A percentile compares a stretch with the other conserved stretches of the same genome.
Conservation (phyloP, 2,797 vertebrate genomes). For the Australoheros facetus region DNA sequence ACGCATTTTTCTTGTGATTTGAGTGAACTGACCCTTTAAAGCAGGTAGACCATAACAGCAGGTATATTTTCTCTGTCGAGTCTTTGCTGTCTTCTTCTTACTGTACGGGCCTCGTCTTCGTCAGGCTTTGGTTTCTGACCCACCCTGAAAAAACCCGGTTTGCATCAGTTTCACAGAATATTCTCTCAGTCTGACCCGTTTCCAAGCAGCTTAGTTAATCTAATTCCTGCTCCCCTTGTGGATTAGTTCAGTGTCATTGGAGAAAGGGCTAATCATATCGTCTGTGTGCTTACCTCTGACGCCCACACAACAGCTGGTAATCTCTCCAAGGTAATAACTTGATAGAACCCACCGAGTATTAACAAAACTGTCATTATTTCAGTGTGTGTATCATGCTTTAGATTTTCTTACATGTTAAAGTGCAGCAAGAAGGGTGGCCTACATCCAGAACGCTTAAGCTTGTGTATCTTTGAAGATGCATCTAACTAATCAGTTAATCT, state of each 20-base stretch:
- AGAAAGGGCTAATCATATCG: conserved; percentile 52
- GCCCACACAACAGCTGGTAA: conserved; percentile 26
- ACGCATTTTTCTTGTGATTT: background rate
- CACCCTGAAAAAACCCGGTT: background rate
- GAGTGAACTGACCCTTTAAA: conserved; percentile 19
- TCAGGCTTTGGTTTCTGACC: background rate
- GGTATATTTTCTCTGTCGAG: background rate
- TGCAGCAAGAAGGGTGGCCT: background rate
- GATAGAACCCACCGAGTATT: conserved; percentile 1
- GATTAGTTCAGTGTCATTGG: conserved; percentile 54
- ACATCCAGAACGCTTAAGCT: background rate
- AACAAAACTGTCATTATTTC: conserved; percentile 1
- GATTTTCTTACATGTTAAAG: background rate
- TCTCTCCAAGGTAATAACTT: conserved; percentile 9
- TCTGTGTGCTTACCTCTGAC: background rate
- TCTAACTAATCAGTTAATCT: conserved; percentile 29
- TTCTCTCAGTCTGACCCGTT: conserved; percentile 27
- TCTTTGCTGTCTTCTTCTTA: background rate
- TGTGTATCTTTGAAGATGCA: conserved; percentile 14
- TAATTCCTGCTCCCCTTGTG: conserved; percentile 36
- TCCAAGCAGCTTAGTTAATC: conserved; percentile 35
- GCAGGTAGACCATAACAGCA: accelerated
- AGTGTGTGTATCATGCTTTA: background rate
- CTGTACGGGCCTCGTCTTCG: background rate
- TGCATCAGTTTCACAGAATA: background rate